Percentiles rank a stretch among this genome's conserved stretches.
phyloP scores from a whole-genome alignment of 2,888 invertebrate genomes.

The Plebejus melissa region DNA sequence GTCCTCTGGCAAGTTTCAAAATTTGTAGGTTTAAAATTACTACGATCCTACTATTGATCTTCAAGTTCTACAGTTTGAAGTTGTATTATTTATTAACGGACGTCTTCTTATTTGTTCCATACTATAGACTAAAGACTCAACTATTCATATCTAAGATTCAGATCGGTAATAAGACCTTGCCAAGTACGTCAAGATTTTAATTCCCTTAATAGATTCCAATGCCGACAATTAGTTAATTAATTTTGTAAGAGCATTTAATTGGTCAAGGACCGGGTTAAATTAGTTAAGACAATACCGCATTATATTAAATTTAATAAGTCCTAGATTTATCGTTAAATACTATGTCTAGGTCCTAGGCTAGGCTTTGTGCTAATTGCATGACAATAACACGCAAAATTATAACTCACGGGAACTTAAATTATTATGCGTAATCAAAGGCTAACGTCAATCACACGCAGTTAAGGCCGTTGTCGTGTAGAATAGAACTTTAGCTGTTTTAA shows the following conservation, averaged over 20 bases:
- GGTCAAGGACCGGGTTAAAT: conserved; percentile 16
- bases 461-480: not conserved
- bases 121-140: too few species aligned
- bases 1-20: too few species aligned
- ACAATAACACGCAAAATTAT: not conserved
- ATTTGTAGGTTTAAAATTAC: too few species aligned
- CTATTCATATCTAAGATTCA: not conserved
- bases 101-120: too few species aligned
- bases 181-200: conserved; percentile 14
- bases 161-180: not conserved
- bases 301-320: conserved; percentile 9
- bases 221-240: not conserved
- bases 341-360: not conserved
- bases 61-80: too few species aligned
- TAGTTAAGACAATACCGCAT: conserved; percentile 13
- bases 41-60: too few species aligned
- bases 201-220: not conserved
- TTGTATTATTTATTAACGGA: too few species aligned
- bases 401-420: not conserved
- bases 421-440: not conserved
- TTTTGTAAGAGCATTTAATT: not conserved
- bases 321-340: not conserved
- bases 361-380: conserved; percentile 2
- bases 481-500: not conserved
- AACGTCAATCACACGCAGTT: not conserved